Base-by-base conservation (phyloP, 2,113 vertebrate species). In the Pluvialis apricaria region DNA sequence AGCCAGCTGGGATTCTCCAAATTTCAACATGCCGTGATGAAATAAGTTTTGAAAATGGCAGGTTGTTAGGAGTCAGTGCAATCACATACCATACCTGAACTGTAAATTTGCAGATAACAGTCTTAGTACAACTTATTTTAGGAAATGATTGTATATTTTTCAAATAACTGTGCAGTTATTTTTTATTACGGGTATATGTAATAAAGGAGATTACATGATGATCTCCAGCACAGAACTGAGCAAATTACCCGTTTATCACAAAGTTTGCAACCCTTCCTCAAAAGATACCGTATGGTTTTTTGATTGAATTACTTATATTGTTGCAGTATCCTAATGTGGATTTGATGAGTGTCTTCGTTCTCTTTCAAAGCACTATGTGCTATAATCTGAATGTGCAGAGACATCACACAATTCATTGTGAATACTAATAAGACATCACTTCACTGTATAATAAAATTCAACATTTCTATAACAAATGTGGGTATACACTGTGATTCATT, bases 231-330 rank as follows among this genome's bases (percentile, higher is more conserved):
- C 44, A 52, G 40, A 92, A 76, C 69, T 49, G 47, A 92, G 64
- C 21, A 92, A 84, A 94, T 72, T 70, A 91, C 70, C 28, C 57
- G 57, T 57, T 94, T 88, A 79, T 82, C 81, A 80, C 54, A 38
- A 94, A 95, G 61, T 85, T 88, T 88, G 34, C 44, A 86, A 76
- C 40, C 21, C 65, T 76, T 86, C 45, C 57, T 96, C 64, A 79
- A 87, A 92, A 85, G 24, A 86, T 62, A 70, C 49, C 47, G 15
- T 38, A 51, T 11, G 16, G 2, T 2, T 51, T 68, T 95, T 84
- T 79, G 36, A 91, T 90, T 82, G 29, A 93, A 90, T 94, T 92
- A 88, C 80, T 92, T 92, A 26, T n/a, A 87, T 62, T 82, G 55
- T 9, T 81, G 71, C 36, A 47, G n/a, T 83, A 73, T 76, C 78